Evolutionary conservation across 2,888 invertebrate genomes (phyloP), one percentile per base, ranked within the genome.

Genomic region (Mythimna albipuncta): DNA sequence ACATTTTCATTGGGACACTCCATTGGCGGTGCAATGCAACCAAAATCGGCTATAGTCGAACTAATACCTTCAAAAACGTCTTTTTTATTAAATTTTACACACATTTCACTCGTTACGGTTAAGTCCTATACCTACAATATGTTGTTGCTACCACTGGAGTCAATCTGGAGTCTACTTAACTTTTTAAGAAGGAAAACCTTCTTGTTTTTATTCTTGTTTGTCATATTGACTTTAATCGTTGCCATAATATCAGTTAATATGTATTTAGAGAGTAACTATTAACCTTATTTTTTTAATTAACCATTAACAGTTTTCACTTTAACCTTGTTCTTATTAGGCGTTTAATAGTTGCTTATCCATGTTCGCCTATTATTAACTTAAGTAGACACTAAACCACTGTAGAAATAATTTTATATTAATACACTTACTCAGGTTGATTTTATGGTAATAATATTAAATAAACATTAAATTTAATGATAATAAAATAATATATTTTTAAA

Each of bases 1-100:
- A 97, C 91, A 87, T 97, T 97, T 84, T 92, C 84, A 85, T 97
- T 97, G 0, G 97, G 97, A 87, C 97, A 97, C 80, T 93, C 90
- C 87, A 94, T 72, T 0, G 95, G 93, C 6, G 96, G 96, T 6
- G 81, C 72, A 6, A 95, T 86, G 75, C 96, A 96, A 61, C 32
- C 44, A 64, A 10, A 35, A 9, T 41, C 9, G 26, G 69, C 77
- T n/a, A 41, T 47, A 9, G 64, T 71, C 41, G 67, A 57, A 44
- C 11, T 58, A n/a, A 67, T 47, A 84, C 78, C 85, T 75, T 69
- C 16, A 44, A 73, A 79, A 85, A 82, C 44, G 63, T 69, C 13
- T 3, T 19, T 21, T 41, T 55, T 65, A 41, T 47, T 47, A 47
- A 47, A 47, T 65, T 55, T 47, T 77, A 61, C 13, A 72, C 13